Conservation (phyloP, 1,140 invertebrate genomes). For the Anoplolepis gracilipes region DNA sequence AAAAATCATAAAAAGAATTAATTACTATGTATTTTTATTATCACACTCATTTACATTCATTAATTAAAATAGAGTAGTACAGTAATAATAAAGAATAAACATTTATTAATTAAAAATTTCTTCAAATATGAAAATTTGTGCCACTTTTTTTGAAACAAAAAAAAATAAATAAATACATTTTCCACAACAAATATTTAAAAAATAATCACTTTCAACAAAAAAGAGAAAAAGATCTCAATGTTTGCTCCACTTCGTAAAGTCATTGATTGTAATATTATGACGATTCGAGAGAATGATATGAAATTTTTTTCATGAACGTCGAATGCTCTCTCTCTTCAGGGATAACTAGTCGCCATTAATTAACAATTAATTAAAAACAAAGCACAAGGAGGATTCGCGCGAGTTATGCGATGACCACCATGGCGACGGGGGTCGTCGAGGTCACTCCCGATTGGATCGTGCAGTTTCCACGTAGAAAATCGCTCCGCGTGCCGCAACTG, state of each 20-base stretch:
- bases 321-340: not conserved
- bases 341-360: conserved; percentile 49
- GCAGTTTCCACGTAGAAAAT: conserved; percentile 75
- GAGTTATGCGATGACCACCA: conserved; percentile 61
- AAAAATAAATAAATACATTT: not conserved
- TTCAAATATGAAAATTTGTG: not conserved
- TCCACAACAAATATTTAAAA: not conserved
- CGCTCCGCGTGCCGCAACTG: conserved; percentile 73
- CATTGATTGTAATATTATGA: not conserved
- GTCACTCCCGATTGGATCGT: conserved; percentile 72
- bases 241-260: not conserved
- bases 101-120: not conserved
- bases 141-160: not conserved
- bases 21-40: not conserved
- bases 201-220: not conserved
- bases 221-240: not conserved
- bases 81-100: too few species aligned
- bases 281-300: not conserved
- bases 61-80: too few species aligned
- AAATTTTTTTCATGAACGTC: not conserved
- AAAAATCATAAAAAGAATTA: not conserved
- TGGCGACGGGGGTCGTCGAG: conserved; percentile 64
- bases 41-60: not conserved
- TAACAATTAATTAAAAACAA: conserved; percentile 57
- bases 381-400: conserved; percentile 45